Conservation (phyloP, 1,140 invertebrate species). For the Trachymyrmex septentrionalis region DNA sequence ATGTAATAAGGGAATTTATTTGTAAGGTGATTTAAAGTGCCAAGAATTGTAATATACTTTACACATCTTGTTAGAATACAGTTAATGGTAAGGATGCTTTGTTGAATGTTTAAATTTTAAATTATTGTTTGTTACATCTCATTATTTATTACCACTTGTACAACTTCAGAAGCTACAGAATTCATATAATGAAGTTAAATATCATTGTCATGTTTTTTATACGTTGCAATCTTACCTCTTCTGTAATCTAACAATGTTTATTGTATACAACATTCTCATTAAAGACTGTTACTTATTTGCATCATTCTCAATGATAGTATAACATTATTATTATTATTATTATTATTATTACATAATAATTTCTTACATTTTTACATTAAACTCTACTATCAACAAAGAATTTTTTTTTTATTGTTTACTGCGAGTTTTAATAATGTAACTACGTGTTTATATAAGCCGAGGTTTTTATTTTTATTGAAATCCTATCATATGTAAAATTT, state of each 20-base stretch:
- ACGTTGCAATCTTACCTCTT: slow-evolving; percentile 18
- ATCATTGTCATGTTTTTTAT: neutral
- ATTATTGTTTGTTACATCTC: slow-evolving; percentile 26
- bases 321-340: slow-evolving; percentile 11
- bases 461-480: slow-evolving; percentile 51
- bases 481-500: slow-evolving; percentile 24
- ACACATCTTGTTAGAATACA: slow-evolving; percentile 39
- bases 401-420: slow-evolving; percentile 62
- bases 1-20: slow-evolving; percentile 30
- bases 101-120: slow-evolving; percentile 25
- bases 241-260: slow-evolving; percentile 43
- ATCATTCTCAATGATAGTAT: slow-evolving; percentile 33
- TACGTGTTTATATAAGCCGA: slow-evolving; percentile 48
- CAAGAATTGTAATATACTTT: slow-evolving; percentile 47
- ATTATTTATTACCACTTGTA: slow-evolving; percentile 27
- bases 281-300: slow-evolving; percentile 41
- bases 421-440: slow-evolving; percentile 37
- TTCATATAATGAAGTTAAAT: neutral
- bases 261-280: slow-evolving; percentile 6
- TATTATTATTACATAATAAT: slow-evolving; percentile 24
- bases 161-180: neutral
- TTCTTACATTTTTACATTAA: slow-evolving; percentile 36
- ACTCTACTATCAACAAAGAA: slow-evolving; percentile 39
- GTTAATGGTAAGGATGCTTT: slow-evolving; percentile 34
- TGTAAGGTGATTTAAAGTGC: slow-evolving; percentile 58